Conservation (phyloP, 30 jellyfish, hydroid and myxozoan species). For the Aurelia coerulea region DNA sequence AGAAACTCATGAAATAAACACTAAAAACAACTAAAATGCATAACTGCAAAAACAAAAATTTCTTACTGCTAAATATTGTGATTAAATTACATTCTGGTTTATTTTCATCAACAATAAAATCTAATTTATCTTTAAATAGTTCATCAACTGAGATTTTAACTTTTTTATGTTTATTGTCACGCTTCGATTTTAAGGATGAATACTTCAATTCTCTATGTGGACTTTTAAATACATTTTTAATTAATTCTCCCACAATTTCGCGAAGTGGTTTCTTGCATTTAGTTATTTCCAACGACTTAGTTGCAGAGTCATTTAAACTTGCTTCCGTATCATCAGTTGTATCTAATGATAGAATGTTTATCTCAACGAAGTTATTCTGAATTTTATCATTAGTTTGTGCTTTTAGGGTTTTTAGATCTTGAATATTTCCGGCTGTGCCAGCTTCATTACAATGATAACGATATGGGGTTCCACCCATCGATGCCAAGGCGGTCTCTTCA, state of each 20-base stretch:
- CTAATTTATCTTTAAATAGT: conserved; percentile 41
- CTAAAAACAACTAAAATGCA: conserved; percentile 46
- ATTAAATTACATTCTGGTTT: conserved; percentile 17
- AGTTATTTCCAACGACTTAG: neutral
- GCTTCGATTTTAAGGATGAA: neutral
- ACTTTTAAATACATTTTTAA: conserved; percentile 49
- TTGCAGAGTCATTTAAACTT: neutral
- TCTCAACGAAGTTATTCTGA: conserved; percentile 52
- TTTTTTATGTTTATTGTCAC: conserved; percentile 23
- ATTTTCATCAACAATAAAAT: conserved; percentile 28
- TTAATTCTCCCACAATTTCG: conserved; percentile 19
- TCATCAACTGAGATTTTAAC: conserved; percentile 65
- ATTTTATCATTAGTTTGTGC: too few relatives aligned
- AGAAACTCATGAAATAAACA: conserved; percentile 58
- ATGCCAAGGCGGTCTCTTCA: too few relatives aligned
- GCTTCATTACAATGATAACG: too few relatives aligned
- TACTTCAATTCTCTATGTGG: conserved; percentile 13
- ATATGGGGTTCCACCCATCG: too few relatives aligned
- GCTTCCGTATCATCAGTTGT: neutral
- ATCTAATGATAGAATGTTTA: conserved; percentile 28
- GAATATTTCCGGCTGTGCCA: too few relatives aligned
- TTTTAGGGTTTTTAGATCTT: too few relatives aligned
- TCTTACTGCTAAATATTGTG: conserved; percentile 37
- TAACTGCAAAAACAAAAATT: conserved; percentile 41
- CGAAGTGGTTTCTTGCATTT: conserved; percentile 9